Conservation (phyloP, 2,113 vertebrate species). For the Festucalex cinctus region DNA sequence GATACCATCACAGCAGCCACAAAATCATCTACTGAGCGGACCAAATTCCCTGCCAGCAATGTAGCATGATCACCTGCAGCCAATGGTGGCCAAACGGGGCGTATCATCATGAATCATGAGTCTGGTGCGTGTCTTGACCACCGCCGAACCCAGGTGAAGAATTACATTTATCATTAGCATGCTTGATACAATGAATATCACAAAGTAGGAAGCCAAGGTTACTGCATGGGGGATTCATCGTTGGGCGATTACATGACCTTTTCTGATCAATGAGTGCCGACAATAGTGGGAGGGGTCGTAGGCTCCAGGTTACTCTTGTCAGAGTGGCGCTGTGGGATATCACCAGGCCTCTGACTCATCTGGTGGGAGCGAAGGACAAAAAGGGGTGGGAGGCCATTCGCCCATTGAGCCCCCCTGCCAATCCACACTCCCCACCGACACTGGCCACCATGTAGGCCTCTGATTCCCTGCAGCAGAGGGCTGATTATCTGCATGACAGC, state of each 20-base stretch:
- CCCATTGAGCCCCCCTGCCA: conserved; percentile 22
- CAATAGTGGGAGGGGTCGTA: conserved; percentile 38
- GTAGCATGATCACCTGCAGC: no score
- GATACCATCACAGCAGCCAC: no score
- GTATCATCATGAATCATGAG: no score
- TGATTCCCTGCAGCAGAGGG: conserved; percentile 55
- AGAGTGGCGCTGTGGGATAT: conserved; percentile 44
- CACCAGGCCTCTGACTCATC: conserved; percentile 59
- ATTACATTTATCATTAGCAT: conserved; percentile 57
- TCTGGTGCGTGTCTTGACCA: no score
- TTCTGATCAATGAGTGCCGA: conserved; percentile 41
- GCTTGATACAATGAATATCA: conserved; percentile 47
- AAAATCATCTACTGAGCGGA: no score
- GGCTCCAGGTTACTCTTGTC: conserved; percentile 62
- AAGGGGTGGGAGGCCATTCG: conserved; percentile 49
- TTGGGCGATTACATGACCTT: conserved; percentile 34
- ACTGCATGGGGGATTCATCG: conserved; percentile 31
- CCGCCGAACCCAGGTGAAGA: background rate
- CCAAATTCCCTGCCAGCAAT: no score
- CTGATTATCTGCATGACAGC: conserved; percentile 67
- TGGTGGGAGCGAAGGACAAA: conserved; percentile 33
- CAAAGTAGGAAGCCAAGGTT: conserved; percentile 31
- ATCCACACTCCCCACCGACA: conserved; percentile 32
- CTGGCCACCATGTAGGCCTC: conserved; percentile 39
- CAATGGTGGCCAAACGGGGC: no score